Conservation (phyloP, 2,888 invertebrate species). For the Siphlonurus alternatus region DNA sequence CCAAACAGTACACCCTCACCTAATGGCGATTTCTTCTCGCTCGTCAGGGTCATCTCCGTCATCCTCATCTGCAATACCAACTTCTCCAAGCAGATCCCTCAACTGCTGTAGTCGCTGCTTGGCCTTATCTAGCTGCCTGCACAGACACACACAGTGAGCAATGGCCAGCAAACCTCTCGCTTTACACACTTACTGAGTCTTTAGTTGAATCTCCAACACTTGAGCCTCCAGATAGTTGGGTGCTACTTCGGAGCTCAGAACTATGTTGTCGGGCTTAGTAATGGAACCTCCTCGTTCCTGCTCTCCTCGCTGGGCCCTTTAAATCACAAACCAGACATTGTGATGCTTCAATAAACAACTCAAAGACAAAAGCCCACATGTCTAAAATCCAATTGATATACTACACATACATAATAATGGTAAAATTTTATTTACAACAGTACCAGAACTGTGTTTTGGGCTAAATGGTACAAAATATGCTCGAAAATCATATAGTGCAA, state of each 20-base stretch:
- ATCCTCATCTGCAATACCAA: conserved; percentile 10
- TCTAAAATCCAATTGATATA: too few species aligned
- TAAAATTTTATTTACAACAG: too few species aligned
- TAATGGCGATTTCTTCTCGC: neutral
- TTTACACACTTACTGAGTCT: conserved; percentile 6
- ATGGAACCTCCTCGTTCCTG: neutral
- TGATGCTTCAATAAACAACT: too few species aligned
- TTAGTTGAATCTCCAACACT: conserved; percentile 3
- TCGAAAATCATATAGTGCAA: too few species aligned
- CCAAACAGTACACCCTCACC: too few species aligned
- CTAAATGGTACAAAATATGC: too few species aligned
- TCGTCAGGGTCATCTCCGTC: neutral
- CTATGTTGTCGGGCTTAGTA: conserved; percentile 9
- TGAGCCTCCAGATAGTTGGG: conserved; percentile 5
- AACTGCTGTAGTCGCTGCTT: conserved; percentile 17
- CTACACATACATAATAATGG: too few species aligned
- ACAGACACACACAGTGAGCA: conserved; percentile 6
- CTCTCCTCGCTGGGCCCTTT: conserved; percentile 3
- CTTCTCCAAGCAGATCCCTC: conserved; percentile 11
- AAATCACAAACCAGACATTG: neutral
- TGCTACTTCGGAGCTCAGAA: conserved; percentile 7
- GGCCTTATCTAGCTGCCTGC: conserved; percentile 18
- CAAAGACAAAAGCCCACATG: too few species aligned
- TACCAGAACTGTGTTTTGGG: too few species aligned
- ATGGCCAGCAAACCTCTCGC: neutral